Evolutionary conservation across 2,888 invertebrate species (phyloP), one percentile per base, ranked within the genome.

Genomic region (Branchipolynoe longqiensis): DNA sequence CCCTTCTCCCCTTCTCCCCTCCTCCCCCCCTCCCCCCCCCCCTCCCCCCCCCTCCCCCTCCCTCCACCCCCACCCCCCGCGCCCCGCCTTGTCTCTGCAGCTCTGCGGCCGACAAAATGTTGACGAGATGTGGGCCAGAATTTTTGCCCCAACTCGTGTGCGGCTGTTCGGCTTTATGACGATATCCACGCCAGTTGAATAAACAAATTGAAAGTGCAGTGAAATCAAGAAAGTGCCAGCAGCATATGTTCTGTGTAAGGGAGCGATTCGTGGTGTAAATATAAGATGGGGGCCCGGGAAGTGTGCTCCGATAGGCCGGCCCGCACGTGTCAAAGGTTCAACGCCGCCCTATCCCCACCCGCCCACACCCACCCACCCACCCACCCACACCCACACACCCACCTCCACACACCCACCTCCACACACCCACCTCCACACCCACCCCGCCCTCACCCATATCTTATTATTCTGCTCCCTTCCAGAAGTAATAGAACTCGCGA

Each of bases 151-250:
- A 78, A 78, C 78, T 25, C 28, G 48, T 78, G 78, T 48, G 48
- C 41, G 48, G 78, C n/a, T 41, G 78, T 48, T 41, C 28, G n/a
- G 48, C 48, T 78, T 78, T 78, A 78, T 78, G 78, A 78, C 78
- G 78, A 78, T 78, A 78, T 78, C 78, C 78, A 78, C 48, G 78
- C 78, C 78, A 78, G 78, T 78, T 78, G 78, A 41, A 78, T 78
- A 78, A 78, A 78, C 78, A 78, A 78, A 78, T 78, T 78, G 78
- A 78, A 78, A 78, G 78, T 78, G 78, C 78, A 78, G 78, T 78
- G 78, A 78, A 78, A 78, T 78, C 78, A 78, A 78, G 78, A 78
- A 78, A 78, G 78, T 78, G 41, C 78, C 78, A 48, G 78, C 78
- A 41, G 54, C 78, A 78, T 78, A 78, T 78, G 78, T 78, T 78